phyloP scores from a whole-genome alignment of 2,797 vertebrate species.

The Orestias chungarensis region DNA sequence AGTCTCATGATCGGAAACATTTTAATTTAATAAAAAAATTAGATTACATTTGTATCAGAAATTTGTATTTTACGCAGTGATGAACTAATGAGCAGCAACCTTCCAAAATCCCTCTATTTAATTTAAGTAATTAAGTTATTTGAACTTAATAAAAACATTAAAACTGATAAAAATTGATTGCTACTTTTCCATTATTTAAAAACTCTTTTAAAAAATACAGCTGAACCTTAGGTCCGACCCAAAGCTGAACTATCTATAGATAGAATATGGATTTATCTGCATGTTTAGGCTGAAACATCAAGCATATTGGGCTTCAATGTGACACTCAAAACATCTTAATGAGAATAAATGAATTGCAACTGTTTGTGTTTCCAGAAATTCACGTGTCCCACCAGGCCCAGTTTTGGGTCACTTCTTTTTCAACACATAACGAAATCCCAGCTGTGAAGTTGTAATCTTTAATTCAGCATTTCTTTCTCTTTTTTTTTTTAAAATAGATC shows the following conservation, averaged over 20 bases:
- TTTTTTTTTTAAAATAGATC: conserved; percentile 81
- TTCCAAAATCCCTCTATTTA: not conserved
- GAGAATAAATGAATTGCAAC: not conserved
- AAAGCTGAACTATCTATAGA: not conserved
- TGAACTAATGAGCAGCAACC: not conserved
- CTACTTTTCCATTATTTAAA: not conserved
- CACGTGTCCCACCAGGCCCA: not conserved
- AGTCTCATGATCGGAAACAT: not conserved
- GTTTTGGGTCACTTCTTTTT: not conserved
- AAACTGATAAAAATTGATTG: not conserved
- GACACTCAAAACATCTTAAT: not conserved
- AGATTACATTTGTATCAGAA: not conserved
- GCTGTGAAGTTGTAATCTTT: not conserved
- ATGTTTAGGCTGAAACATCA: not conserved
- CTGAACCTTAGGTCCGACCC: too few relatives aligned
- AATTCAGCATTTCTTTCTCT: conserved; percentile 4
- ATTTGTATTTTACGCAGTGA: not conserved
- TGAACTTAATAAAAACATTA: not conserved
- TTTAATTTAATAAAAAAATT: not conserved
- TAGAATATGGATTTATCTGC: not conserved
- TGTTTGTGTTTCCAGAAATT: not conserved
- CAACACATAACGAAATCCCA: not conserved
- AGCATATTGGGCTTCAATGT: too few relatives aligned
- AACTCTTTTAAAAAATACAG: too few relatives aligned
- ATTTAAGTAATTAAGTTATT: not conserved